Percentiles rank a stretch among this genome's conserved stretches.
These are phyloP conservation scores for Phortica magna DNA, from an alignment of 2,888 invertebrate species.

Conservation along the genomic window DNA sequence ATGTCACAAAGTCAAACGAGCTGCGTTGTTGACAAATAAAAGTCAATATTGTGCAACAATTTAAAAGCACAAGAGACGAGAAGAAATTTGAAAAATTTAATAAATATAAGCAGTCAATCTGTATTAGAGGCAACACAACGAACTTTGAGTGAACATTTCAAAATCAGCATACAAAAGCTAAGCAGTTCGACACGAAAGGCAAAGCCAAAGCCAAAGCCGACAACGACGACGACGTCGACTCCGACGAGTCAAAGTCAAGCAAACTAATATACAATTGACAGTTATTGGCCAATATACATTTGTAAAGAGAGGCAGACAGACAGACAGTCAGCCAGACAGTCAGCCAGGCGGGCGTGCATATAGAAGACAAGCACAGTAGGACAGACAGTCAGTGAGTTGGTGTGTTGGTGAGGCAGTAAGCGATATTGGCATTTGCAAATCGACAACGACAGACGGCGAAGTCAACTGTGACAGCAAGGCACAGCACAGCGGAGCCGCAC, in stretches of 20 bases:
- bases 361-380: background rate
- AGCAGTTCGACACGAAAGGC: background rate
- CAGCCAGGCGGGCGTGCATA: conserved; percentile 31
- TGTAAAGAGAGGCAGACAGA: conserved; percentile 49
- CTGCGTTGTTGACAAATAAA: background rate
- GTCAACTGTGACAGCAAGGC: background rate
- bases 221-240: background rate
- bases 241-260: conserved; percentile 44
- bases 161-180: background rate
- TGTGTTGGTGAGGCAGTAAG: background rate
- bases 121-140: background rate
- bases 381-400: too few species aligned
- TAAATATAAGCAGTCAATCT: conserved; percentile 6
- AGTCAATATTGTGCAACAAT: background rate
- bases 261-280: conserved; percentile 63
- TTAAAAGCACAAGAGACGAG: background rate
- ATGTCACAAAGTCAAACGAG: background rate
- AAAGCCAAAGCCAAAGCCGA: background rate
- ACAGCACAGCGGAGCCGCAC: background rate
- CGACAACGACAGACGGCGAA: background rate
- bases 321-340: background rate
- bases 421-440: conserved; percentile 5
- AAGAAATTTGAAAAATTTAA: conserved; percentile 2
- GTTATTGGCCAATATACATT: conserved; percentile 72
- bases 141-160: background rate